Conservation (phyloP, 2,113 vertebrate genomes). For the Xerus inauris region DNA sequence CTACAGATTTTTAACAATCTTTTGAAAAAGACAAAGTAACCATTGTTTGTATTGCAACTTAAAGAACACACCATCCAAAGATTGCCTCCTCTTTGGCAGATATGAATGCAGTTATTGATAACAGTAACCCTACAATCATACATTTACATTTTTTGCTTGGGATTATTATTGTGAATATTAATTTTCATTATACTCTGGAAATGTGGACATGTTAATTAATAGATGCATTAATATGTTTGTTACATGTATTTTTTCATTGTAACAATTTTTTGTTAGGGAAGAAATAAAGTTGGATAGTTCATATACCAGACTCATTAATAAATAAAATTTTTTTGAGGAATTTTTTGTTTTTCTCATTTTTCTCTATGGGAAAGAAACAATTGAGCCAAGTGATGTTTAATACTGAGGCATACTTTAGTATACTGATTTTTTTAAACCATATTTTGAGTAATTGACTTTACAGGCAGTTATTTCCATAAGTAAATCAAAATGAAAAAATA, state of each 20-base stretch:
- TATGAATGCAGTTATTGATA: background rate
- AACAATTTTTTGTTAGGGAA: background rate
- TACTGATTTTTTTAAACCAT: background rate
- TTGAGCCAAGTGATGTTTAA: background rate
- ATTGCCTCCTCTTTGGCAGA: background rate
- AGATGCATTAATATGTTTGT: background rate
- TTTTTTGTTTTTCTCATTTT: background rate
- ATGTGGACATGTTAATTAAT: background rate
- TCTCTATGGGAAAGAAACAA: background rate
- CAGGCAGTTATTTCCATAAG: background rate
- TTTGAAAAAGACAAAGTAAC: background rate
- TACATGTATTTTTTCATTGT: background rate
- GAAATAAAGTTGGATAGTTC: background rate
- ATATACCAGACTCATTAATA: background rate
- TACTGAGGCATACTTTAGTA: background rate
- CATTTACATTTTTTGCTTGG: background rate
- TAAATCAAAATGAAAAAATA: conserved; percentile 49
- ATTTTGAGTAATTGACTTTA: background rate
- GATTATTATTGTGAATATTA: background rate
- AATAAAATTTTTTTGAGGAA: background rate
- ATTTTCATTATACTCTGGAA: conserved; percentile 3
- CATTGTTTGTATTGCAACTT: conserved; percentile 26
- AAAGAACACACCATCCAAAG: background rate
- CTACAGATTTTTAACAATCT: background rate
- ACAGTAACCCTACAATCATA: background rate